These are phyloP conservation scores for Eueides isabella DNA, from an alignment of 1,140 invertebrate species.

Conservation along the genomic window DNA sequence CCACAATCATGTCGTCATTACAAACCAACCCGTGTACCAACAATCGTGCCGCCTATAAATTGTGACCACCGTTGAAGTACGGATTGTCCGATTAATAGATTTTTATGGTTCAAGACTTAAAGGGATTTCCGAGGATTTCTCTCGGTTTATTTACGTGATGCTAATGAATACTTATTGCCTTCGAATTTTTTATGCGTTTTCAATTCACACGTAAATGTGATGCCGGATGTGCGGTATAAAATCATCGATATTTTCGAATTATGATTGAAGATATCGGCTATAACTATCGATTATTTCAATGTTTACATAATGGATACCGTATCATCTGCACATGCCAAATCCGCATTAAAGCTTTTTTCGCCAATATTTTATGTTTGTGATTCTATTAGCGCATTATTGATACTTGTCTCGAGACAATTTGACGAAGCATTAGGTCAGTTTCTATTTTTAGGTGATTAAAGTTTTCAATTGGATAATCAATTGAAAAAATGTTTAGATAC, in stretches of 20 bases:
- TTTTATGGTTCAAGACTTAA: conserved; percentile 58
- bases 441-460: conserved; percentile 68
- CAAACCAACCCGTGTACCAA: conserved; percentile 66
- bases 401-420: conserved; percentile 74
- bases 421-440: conserved; percentile 72
- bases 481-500: conserved; percentile 31
- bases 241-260: conserved; percentile 47
- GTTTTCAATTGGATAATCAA: conserved; percentile 50
- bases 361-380: conserved; percentile 67
- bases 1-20: conserved; percentile 78
- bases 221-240: conserved; percentile 34
- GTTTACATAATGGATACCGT: conserved; percentile 65
- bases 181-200: conserved; percentile 35
- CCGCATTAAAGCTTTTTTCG: conserved; percentile 71
- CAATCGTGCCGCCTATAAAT: conserved; percentile 74
- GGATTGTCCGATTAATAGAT: conserved; percentile 67
- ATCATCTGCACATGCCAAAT: conserved; percentile 70
- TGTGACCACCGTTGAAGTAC: conserved; percentile 70
- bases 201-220: conserved; percentile 37
- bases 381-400: conserved; percentile 76
- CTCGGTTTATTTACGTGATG: conserved; percentile 42
- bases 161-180: conserved; percentile 48
- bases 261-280: conserved; percentile 46
- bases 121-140: conserved; percentile 44
- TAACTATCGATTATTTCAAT: conserved; percentile 63